These are phyloP conservation scores for Melanostigma gelatinosum DNA, from an alignment of 2,113 vertebrate genomes.

Conservation along the genomic window DNA sequence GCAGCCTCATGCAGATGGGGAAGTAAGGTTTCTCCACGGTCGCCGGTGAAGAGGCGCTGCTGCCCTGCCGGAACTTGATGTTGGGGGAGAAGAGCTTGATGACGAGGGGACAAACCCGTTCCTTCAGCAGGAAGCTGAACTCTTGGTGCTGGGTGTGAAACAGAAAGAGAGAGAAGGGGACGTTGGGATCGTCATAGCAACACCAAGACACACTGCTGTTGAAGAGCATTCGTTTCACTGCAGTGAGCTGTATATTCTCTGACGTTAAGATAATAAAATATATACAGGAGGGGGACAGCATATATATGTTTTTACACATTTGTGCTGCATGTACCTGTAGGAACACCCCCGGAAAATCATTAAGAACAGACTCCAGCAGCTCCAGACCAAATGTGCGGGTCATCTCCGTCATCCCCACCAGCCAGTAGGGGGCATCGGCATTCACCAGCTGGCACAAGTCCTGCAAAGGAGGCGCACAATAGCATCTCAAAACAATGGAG, in stretches of 20 bases:
- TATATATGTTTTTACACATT: too few relatives aligned
- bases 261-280: background rate
- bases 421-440: slow-evolving; percentile 98
- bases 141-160: slow-evolving; percentile 89
- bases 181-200: background rate
- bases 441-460: slow-evolving; percentile 98
- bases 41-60: slow-evolving; percentile 90
- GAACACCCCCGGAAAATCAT: slow-evolving; percentile 97
- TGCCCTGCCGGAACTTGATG: slow-evolving; percentile 99
- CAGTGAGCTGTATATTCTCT: background rate
- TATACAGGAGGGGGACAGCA: background rate
- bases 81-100: slow-evolving; percentile 99
- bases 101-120: slow-evolving; percentile 97
- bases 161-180: background rate
- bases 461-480: slow-evolving; percentile 73
- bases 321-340: slow-evolving; percentile 80
- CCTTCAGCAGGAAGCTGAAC: slow-evolving; percentile 98
- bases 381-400: slow-evolving; percentile 97
- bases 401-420: slow-evolving; percentile 99
- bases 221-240: background rate
- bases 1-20: slow-evolving; percentile 98
- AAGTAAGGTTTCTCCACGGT: slow-evolving; percentile 98
- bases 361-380: slow-evolving; percentile 96
- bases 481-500: slow-evolving; percentile 36
- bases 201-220: background rate